These are phyloP conservation scores for Hydropsyche tenuis DNA, from an alignment of 1,140 invertebrate species.

Conservation along the genomic window DNA sequence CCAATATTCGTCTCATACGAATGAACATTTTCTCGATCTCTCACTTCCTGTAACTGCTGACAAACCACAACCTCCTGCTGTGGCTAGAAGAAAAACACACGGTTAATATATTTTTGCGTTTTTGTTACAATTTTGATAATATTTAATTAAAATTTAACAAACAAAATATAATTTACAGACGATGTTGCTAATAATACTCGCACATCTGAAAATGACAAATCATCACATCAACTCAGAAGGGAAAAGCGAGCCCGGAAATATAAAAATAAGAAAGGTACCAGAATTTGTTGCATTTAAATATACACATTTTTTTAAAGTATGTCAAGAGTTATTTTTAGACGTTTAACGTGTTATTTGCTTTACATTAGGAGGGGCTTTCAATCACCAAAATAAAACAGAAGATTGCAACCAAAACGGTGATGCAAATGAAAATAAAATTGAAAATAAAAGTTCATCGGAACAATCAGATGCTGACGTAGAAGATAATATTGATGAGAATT, in stretches of 20 bases:
- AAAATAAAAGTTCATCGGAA: conserved; percentile 66
- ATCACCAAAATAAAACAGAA: conserved; percentile 24
- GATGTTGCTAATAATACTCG: conserved; percentile 43
- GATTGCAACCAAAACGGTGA: conserved; percentile 39
- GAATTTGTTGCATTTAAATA: no score
- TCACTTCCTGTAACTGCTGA: conserved; percentile 85
- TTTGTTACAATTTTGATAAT: neutral
- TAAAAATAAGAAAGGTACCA: neutral
- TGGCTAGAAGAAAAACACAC: conserved; percentile 59
- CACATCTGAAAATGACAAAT: conserved; percentile 63
- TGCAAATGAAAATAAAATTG: conserved; percentile 44
- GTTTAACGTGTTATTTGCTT: conserved; percentile 4
- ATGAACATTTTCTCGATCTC: conserved; percentile 93
- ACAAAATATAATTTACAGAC: neutral
- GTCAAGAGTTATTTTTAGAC: no score
- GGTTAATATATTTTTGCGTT: conserved; percentile 49
- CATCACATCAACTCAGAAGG: conserved; percentile 70
- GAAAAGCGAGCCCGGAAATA: conserved; percentile 62
- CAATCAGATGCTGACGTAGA: conserved; percentile 81
- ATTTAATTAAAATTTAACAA: no score
- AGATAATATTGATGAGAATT: conserved; percentile 73
- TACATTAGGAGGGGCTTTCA: conserved; percentile 16
- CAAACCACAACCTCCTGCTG: conserved; percentile 71
- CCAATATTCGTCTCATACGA: conserved; percentile 80
- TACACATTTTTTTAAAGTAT: no score